Conservation (phyloP, 2,888 invertebrate genomes). For the Sepioteuthis lessoniana region DNA sequence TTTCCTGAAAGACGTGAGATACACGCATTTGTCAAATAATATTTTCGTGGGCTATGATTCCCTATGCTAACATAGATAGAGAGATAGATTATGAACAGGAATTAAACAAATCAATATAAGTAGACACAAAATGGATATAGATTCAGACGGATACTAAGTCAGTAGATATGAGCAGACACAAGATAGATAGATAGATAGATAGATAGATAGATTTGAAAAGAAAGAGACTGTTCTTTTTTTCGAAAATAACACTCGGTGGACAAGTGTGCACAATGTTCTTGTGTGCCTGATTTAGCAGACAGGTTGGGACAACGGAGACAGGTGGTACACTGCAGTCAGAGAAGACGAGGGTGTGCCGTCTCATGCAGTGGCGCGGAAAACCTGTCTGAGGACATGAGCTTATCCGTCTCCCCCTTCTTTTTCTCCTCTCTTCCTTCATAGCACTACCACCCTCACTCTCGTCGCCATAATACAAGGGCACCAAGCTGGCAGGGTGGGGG, state of each 20-base stretch:
- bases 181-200: neutral
- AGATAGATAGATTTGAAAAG: neutral
- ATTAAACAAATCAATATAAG: neutral
- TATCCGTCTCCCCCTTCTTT: neutral
- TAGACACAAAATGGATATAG: neutral
- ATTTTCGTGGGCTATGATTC: too few relatives aligned
- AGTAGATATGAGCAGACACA: too few relatives aligned
- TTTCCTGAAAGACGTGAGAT: too few relatives aligned
- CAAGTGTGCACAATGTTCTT: neutral
- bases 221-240: neutral
- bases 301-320: slow-evolving; percentile 7
- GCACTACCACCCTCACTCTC: neutral
- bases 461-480: neutral
- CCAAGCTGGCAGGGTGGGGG: neutral
- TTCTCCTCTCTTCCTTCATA: neutral
- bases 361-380: neutral
- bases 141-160: neutral
- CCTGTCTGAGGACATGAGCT: neutral
- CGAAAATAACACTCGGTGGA: neutral
- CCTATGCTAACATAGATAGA: too few relatives aligned
- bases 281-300: neutral
- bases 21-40: too few relatives aligned
- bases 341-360: neutral
- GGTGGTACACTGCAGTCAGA: neutral
- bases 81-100: too few relatives aligned